Conservation (phyloP, 2,888 invertebrate species). For the Cosmia pyralina region DNA sequence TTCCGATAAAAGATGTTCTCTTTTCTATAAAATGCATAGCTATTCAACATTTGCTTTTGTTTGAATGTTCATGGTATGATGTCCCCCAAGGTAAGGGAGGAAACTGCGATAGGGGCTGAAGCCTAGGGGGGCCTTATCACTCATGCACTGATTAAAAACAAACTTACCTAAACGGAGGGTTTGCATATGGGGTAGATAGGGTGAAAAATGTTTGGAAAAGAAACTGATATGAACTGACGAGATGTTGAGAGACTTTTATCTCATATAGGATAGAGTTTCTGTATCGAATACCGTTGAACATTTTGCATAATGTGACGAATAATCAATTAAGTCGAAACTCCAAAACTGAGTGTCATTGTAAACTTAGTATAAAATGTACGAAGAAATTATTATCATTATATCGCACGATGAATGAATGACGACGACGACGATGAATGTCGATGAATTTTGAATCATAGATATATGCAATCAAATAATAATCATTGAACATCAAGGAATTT, state of each 20-base stretch:
- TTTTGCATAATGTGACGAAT: background rate
- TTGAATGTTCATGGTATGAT: constrained; percentile 67
- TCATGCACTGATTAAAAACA: constrained; percentile 88
- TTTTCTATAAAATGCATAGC: constrained; percentile 37
- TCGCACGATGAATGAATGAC: background rate
- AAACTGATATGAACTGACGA: constrained; percentile 36
- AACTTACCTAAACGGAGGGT: constrained; percentile 81
- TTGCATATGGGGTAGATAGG: constrained; percentile 73
- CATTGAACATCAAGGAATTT: background rate
- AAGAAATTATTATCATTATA: background rate
- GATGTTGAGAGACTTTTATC: constrained; percentile 22
- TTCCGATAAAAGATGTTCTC: constrained; percentile 11
- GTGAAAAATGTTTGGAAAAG: constrained; percentile 56
- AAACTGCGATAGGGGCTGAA: constrained; percentile 56
- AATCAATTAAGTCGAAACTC: background rate
- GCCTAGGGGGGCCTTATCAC: constrained; percentile 81
- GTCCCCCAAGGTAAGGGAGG: constrained; percentile 78
- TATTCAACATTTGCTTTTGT: constrained; percentile 56
- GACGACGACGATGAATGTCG: background rate
- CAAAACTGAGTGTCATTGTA: background rate
- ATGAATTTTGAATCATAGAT: background rate
- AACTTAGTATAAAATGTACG: background rate
- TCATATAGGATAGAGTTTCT: background rate
- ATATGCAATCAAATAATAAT: background rate
- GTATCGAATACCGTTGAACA: background rate